These are phyloP conservation scores for Garrulus glandarius DNA, from an alignment of 2,797 vertebrate species.

Conservation along the genomic window DNA sequence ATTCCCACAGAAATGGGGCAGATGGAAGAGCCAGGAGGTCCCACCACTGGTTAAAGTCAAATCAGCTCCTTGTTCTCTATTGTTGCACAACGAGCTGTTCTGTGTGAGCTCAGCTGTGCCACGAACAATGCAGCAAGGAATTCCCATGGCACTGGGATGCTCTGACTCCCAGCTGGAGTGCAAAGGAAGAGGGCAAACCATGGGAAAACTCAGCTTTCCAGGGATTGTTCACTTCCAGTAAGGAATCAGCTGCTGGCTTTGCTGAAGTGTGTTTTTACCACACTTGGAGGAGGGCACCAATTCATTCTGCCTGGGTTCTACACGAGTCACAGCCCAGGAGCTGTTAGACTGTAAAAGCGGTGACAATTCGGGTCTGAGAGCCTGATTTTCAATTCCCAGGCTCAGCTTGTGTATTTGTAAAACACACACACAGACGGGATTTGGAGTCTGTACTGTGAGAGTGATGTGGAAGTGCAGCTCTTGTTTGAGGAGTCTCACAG, in stretches of 20 bases:
- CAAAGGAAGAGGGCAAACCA: background rate
- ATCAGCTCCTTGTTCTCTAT: background rate
- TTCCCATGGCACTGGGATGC: background rate
- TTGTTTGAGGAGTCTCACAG: background rate
- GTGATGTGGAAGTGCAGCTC: background rate
- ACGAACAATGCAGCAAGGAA: background rate
- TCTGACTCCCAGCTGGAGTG: background rate
- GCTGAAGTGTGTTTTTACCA: background rate
- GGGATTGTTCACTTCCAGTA: background rate
- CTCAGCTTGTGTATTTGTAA: background rate
- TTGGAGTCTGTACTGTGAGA: background rate
- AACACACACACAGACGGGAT: background rate
- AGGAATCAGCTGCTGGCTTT: background rate
- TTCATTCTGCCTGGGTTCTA: background rate
- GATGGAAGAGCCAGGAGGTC: background rate
- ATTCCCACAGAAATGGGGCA: background rate
- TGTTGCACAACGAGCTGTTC: accelerated
- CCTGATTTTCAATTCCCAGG: background rate
- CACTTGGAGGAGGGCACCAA: background rate
- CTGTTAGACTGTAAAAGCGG: background rate
- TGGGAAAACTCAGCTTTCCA: background rate
- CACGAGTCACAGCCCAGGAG: background rate
- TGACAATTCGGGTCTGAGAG: background rate
- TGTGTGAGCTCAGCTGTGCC: background rate
- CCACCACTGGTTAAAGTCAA: background rate